Percentiles rank a stretch among this genome's conserved stretches.
Evolutionary conservation across 1,140 invertebrate species (phyloP).

Genomic region (Caligus rogercresseyi): DNA sequence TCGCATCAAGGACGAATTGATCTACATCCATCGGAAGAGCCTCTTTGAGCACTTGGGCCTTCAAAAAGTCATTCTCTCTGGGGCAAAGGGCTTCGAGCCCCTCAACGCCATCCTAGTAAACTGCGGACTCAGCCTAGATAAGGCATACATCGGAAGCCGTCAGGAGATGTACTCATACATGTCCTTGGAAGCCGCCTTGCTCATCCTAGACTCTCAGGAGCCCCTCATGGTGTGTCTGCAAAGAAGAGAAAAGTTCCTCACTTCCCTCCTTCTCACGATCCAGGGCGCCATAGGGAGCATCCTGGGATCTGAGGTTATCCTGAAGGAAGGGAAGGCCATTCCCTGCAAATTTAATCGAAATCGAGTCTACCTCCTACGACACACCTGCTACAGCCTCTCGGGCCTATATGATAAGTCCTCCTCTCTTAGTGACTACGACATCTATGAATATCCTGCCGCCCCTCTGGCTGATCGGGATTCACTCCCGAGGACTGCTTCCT

Average conservation of each 20-base stretch:
- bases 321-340: background rate
- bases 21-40: conserved; percentile 12
- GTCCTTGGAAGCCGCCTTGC: background rate
- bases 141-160: background rate
- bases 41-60: conserved; percentile 14
- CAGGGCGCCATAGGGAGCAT: background rate
- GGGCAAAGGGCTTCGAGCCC: background rate
- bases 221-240: conserved; percentile 8
- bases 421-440: background rate
- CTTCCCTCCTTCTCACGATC: background rate
- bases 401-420: conserved; percentile 14
- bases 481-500: conserved; percentile 3
- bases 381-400: background rate
- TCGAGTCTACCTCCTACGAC: background rate
- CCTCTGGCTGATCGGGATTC: background rate
- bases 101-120: conserved; percentile 3
- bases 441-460: background rate
- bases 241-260: conserved; percentile 1
- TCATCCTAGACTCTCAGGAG: conserved; percentile 9
- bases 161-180: conserved; percentile 13
- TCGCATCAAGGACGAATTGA: conserved; percentile 6
- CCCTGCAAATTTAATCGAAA: background rate
- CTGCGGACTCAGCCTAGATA: background rate
- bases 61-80: background rate
- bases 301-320: background rate